phyloP scores from a whole-genome alignment of 1,140 invertebrate genomes.

The Anastrepha ludens region DNA sequence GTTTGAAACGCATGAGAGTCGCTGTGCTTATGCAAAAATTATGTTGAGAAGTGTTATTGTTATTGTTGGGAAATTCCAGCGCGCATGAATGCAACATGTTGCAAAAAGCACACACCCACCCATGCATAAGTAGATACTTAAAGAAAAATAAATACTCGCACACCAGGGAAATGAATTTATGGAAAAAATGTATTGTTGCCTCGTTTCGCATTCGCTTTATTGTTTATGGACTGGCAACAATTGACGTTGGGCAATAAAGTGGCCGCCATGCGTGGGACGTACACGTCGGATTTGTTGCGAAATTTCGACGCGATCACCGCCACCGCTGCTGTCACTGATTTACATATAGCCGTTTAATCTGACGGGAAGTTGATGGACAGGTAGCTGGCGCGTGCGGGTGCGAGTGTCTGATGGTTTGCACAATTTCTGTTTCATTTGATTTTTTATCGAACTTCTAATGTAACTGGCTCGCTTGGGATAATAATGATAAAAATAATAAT shows the following conservation, averaged over 20 bases:
- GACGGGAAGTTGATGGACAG: neutral
- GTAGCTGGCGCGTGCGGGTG: neutral
- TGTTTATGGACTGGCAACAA: neutral
- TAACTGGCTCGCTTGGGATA: neutral
- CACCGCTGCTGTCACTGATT: neutral
- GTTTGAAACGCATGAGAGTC: neutral
- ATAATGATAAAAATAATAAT: too few species aligned
- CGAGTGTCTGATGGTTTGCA: neutral
- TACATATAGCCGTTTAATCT: neutral
- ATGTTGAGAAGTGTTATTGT: neutral
- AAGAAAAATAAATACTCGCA: neutral
- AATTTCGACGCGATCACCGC: neutral
- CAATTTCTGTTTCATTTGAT: neutral
- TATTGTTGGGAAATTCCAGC: neutral
- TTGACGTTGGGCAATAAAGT: constrained; percentile 18
- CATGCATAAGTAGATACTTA: neutral
- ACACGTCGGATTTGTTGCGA: neutral
- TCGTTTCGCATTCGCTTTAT: neutral
- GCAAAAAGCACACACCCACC: constrained; percentile 5
- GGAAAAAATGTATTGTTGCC: neutral
- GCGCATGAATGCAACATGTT: neutral
- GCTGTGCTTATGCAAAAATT: neutral
- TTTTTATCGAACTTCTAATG: neutral
- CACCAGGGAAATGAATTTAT: neutral
- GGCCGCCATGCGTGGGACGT: neutral